Base-by-base conservation (phyloP, 1,140 invertebrate genomes). In the Ips nitidus region DNA sequence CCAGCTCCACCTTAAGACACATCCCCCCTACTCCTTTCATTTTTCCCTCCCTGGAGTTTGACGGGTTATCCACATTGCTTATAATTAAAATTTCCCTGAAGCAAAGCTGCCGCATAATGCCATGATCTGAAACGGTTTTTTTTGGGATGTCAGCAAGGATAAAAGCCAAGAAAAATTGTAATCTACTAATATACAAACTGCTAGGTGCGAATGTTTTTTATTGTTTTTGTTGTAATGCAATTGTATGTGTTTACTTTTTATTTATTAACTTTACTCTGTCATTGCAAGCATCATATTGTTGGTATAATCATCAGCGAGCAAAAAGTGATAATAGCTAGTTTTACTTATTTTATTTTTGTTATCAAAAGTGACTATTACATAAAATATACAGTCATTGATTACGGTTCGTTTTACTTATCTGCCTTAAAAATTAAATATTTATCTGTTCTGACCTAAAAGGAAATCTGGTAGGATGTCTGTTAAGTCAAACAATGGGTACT, bases 31-130 rank as follows among this genome's bases (percentile, higher is more conserved):
- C 76, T 2, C 58, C 37, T 5, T 52, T 63, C 0, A 70, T 64
- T 57, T 56, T 66, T 4, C 57, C 43, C 3, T n/a, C 58, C 6
- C 38, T 47, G 22, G 40, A 5, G 8, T 2, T 52, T 2, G 5
- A 1, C 36, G 50, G 36, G 1, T 7, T 37, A 57, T 75, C 71
- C 2, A 79, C 57, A 42, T 72, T 71, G 52, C 73, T 75, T 2
- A 79, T 72, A 2, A 80, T 6, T 5, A 80, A 47, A 43, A 39
- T 63, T 64, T 80, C 77, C 5, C 74, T 64, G 66, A 79, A 80
- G 5, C 74, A 66, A 39, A 79, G 36, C 56, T 76, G 72, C 38
- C 76, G 69, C 59, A 80, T 79, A 41, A 82, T 72, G 3, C 78
- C 75, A 8, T 77, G 72, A 58, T 81, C 81, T 83, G 62, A 56